phyloP scores from a whole-genome alignment of 2,113 vertebrate species.

The Nothocercus nigrocapillus region DNA sequence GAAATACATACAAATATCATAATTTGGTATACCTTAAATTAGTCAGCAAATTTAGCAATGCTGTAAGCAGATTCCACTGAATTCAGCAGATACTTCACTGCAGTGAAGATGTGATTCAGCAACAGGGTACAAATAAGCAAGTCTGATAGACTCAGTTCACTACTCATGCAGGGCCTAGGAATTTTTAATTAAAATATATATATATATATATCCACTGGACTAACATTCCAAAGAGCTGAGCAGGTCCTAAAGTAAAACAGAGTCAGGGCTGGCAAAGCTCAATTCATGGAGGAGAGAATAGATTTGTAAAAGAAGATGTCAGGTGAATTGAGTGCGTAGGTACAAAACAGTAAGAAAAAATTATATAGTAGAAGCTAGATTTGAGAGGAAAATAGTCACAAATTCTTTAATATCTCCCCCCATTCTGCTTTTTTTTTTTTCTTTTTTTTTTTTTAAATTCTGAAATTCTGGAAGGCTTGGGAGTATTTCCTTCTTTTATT shows the following conservation, averaged over 20 bases:
- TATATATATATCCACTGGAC: neutral
- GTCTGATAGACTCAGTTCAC: neutral
- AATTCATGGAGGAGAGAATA: neutral
- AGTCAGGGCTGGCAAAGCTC: neutral
- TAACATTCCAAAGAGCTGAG: neutral
- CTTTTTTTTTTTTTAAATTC: neutral
- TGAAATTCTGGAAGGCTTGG: neutral
- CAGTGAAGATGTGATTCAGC: neutral
- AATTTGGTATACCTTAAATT: neutral
- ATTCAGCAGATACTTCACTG: neutral
- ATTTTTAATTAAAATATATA: neutral
- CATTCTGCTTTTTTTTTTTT: neutral
- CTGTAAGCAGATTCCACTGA: neutral
- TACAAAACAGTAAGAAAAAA: neutral
- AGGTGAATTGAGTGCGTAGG: neutral
- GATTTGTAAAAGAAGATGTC: neutral
- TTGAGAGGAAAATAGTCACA: neutral
- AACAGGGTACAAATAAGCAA: neutral
- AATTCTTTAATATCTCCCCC: neutral
- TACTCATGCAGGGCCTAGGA: neutral
- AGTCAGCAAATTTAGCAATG: neutral
- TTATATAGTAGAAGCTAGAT: neutral
- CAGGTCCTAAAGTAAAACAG: neutral
- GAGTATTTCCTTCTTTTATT: neutral
- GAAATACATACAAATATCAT: neutral